Percentiles rank a stretch among this genome's conserved stretches.
These are phyloP conservation scores for Kryptolebias marmoratus DNA, from an alignment of 2,113 vertebrate species.

Conservation along the genomic window DNA sequence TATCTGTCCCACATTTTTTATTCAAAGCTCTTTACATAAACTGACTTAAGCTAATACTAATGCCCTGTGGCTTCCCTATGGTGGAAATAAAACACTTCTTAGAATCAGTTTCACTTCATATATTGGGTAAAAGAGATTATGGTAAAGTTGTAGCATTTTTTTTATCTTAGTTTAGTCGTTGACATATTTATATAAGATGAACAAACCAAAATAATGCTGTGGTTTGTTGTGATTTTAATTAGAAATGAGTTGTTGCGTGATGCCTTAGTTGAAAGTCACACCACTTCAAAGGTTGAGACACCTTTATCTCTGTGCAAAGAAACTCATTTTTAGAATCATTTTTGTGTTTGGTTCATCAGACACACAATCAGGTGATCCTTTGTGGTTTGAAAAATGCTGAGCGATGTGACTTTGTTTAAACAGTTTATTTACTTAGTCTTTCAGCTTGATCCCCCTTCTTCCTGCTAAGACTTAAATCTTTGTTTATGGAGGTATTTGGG, in stretches of 20 bases:
- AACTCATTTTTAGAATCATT: background rate
- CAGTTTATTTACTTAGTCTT: background rate
- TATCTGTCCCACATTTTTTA: background rate
- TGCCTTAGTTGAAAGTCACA: background rate
- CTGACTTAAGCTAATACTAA: background rate
- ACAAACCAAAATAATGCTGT: background rate
- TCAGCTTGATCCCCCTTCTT: background rate
- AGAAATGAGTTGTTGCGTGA: background rate
- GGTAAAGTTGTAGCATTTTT: background rate
- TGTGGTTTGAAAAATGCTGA: background rate
- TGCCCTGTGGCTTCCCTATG: background rate
- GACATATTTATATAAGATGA: background rate
- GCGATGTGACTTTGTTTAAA: background rate
- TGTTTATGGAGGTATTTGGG: background rate
- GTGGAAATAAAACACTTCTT: background rate
- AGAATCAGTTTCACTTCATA: background rate
- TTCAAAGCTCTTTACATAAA: background rate
- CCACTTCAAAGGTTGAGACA: background rate
- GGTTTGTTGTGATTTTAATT: background rate
- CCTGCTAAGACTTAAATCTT: background rate
- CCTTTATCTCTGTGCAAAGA: background rate
- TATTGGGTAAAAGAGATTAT: background rate
- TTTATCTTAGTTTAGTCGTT: background rate
- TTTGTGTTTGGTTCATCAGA: background rate
- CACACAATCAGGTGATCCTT: accelerated